phyloP scores from a whole-genome alignment of 2,797 vertebrate genomes.

The Orestias chungarensis region DNA sequence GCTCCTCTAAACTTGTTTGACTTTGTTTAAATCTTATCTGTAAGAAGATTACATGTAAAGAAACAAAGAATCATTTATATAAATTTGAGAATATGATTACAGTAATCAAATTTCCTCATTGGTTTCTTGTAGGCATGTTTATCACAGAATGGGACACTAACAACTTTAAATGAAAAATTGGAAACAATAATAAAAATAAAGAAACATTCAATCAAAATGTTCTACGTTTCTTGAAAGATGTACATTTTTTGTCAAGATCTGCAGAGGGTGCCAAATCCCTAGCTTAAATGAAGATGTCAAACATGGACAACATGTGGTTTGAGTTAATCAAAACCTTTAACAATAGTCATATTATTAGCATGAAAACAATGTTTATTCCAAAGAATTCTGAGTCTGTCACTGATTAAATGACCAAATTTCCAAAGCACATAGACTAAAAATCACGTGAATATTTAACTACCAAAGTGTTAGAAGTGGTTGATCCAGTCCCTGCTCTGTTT shows the following conservation, averaged over 20 bases:
- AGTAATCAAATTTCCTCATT: too few species aligned
- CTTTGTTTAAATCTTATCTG: too few species aligned
- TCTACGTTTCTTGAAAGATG: too few species aligned
- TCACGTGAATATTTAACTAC: conserved; percentile 19
- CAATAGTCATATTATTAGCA: conserved; percentile 18
- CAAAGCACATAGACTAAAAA: conserved; percentile 20
- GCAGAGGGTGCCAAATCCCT: conserved; percentile 56
- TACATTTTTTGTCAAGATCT: conserved; percentile 11
- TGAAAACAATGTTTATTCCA: conserved; percentile 29
- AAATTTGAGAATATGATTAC: too few species aligned
- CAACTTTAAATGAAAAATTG: neutral
- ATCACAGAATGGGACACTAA: neutral
- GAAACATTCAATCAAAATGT: neutral
- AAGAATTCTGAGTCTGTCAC: conserved; percentile 21
- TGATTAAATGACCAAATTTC: conserved; percentile 29
- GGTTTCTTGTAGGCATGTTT: too few species aligned
- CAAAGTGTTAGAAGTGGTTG: neutral
- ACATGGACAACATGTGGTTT: conserved; percentile 1
- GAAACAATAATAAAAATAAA: neutral
- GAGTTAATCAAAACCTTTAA: conserved; percentile 37
- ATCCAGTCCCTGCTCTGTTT: conserved; percentile 9
- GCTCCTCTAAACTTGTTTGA: too few species aligned
- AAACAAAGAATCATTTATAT: too few species aligned
- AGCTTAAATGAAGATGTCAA: conserved; percentile 9
- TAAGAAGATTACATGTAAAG: too few species aligned